Evolutionary conservation across 2,797 vertebrate genomes (phyloP), one percentile per base, ranked within the genome.

Genomic region (Ibycter americanus): DNA sequence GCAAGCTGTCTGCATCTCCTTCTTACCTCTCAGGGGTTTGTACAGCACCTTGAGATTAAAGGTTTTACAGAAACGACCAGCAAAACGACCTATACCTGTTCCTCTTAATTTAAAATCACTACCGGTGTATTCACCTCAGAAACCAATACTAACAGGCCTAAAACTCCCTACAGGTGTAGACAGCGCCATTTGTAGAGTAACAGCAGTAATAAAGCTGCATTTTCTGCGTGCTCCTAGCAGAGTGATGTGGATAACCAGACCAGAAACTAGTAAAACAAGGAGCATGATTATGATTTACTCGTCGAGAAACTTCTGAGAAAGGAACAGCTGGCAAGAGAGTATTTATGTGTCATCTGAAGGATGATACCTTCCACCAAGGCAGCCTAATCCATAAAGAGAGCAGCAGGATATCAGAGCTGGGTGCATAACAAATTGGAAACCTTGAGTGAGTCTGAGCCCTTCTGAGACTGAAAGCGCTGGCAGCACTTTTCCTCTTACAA

Each of bases 381-480:
- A 93, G 87, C 44, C 55, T 96, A 93, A 94, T 90, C 90, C 76
- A 92, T 96, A 97, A 95, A 86, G 74, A 93, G 65, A 96, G 86
- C 89, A 93, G 80, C 90, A 94, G 92, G 93, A 54, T 96, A 95
- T 81, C 84, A 90, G 94, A 94, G 66, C 63, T 78, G 83, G 88
- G 84, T 88, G 71, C 89, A 88, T 97, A 95, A 96, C 96, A 92
- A 96, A 96, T 84, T 86, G 84, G 79, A 96, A 96, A 95, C 86
- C 54, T 93, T 97, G 95, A 97, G 90, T 85, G 82, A 96, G 80
- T 31, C 96, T 89, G 70, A 97, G 63, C 70, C 88, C 84, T 94
- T 95, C 83, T 59, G 71, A 95, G 94, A 91, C 55, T 71, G 70
- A 91, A 87, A 97, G 67, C 0, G 5, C 87, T 97, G 83, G 94